Conservation (phyloP, 2,113 vertebrate genomes). For the Corvus cornix region DNA sequence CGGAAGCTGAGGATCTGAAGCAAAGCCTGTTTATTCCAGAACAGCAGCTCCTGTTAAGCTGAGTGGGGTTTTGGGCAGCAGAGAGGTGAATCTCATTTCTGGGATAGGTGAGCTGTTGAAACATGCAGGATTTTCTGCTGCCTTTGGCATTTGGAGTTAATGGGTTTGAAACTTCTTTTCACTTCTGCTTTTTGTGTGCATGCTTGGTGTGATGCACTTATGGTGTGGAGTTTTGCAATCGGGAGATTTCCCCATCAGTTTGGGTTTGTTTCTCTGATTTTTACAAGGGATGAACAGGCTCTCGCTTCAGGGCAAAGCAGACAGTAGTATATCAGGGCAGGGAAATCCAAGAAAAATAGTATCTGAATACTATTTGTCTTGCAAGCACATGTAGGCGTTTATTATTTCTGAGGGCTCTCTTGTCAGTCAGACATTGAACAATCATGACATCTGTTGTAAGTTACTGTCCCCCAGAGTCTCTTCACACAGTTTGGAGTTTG, state of each 20-base stretch:
- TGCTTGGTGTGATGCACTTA: neutral
- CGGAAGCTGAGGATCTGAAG: neutral
- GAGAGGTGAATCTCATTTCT: neutral
- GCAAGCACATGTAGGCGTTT: neutral
- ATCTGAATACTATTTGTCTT: slow-evolving; percentile 15
- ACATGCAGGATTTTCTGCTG: neutral
- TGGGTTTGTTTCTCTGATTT: neutral
- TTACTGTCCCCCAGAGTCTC: neutral
- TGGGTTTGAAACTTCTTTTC: neutral
- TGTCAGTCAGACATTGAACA: neutral
- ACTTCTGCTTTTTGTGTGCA: neutral
- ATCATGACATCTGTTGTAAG: neutral
- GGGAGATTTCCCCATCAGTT: neutral
- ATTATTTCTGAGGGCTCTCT: slow-evolving; percentile 44
- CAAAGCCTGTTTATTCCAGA: neutral
- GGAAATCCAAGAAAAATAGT: slow-evolving; percentile 21
- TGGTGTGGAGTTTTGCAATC: neutral
- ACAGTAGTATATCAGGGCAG: neutral
- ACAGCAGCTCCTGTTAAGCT: neutral
- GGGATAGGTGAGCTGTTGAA: neutral
- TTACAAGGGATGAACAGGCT: neutral
- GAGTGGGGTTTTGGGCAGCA: neutral
- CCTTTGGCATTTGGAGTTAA: neutral
- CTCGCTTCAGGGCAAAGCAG: neutral
- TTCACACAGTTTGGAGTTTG: slow-evolving; percentile 15